Evolutionary conservation across 2,113 vertebrate genomes (phyloP).

Genomic region (Osmerus eperlanus): DNA sequence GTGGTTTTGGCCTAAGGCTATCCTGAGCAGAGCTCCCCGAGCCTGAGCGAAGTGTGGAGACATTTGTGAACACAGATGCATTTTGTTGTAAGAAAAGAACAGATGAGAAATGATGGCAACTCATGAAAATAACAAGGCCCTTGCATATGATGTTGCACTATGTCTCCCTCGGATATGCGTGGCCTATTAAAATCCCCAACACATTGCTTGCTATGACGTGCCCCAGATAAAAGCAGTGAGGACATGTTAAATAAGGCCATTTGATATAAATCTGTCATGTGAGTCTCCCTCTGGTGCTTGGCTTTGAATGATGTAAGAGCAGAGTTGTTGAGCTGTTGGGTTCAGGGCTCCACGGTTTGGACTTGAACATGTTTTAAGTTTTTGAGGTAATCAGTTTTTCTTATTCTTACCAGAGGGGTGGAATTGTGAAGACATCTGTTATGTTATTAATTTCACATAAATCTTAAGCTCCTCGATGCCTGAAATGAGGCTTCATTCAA

Average conservation of each 20-base stretch:
- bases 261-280: constrained; percentile 90
- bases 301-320: constrained; percentile 74
- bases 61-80: constrained; percentile 77
- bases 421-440: constrained; percentile 97
- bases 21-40: constrained; percentile 60
- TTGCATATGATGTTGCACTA: constrained; percentile 61
- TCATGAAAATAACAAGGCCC: constrained; percentile 81
- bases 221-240: constrained; percentile 78
- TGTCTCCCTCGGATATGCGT: constrained; percentile 62
- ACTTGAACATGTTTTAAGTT: constrained; percentile 79
- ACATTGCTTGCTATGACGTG: constrained; percentile 69
- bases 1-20: constrained; percentile 70
- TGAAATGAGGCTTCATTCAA: constrained; percentile 96
- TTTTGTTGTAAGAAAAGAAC: constrained; percentile 74
- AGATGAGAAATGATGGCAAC: constrained; percentile 60
- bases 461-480: constrained; percentile 96
- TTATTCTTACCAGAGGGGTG: constrained; percentile 76
- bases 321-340: constrained; percentile 73
- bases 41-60: constrained; percentile 73
- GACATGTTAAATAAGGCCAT: constrained; percentile 79
- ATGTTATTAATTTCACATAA: constrained; percentile 98
- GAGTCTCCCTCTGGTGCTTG: constrained; percentile 82
- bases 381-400: constrained; percentile 80
- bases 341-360: constrained; percentile 71
- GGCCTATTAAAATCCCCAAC: constrained; percentile 76